Conservation (phyloP, 2,797 vertebrate genomes). For the Platyrinchus mystaceus region DNA sequence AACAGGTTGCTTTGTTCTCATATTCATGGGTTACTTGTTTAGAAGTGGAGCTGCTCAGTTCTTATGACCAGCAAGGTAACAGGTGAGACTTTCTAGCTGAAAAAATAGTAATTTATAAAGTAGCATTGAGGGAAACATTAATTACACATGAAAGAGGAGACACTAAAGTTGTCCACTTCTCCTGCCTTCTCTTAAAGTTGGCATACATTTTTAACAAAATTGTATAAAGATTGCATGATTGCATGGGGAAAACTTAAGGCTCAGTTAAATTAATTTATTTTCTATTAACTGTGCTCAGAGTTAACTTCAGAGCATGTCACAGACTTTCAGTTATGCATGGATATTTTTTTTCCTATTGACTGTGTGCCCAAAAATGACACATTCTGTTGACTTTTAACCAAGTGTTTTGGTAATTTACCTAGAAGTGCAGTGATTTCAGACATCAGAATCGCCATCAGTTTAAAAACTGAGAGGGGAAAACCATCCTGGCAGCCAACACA, state of each 20-base stretch:
- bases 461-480: constrained; percentile 32
- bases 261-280: not conserved
- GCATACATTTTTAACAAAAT: not conserved
- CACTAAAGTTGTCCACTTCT: not conserved
- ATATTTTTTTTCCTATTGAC: not conserved
- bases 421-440: constrained; percentile 32
- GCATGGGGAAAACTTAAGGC: not conserved
- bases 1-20: not conserved
- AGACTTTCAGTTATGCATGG: not conserved
- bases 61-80: not conserved
- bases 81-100: not conserved
- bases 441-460: not conserved
- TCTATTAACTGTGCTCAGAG: not conserved
- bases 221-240: not conserved
- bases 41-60: not conserved
- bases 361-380: not conserved
- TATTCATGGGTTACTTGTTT: not conserved
- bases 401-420: not conserved
- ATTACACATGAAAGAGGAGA: not conserved
- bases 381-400: constrained; percentile 26
- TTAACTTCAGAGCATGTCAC: not conserved
- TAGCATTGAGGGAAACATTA: not conserved
- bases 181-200: not conserved
- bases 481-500: not conserved
- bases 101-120: not conserved